phyloP scores from a whole-genome alignment of 2,113 vertebrate species.

The Gavia stellata region DNA sequence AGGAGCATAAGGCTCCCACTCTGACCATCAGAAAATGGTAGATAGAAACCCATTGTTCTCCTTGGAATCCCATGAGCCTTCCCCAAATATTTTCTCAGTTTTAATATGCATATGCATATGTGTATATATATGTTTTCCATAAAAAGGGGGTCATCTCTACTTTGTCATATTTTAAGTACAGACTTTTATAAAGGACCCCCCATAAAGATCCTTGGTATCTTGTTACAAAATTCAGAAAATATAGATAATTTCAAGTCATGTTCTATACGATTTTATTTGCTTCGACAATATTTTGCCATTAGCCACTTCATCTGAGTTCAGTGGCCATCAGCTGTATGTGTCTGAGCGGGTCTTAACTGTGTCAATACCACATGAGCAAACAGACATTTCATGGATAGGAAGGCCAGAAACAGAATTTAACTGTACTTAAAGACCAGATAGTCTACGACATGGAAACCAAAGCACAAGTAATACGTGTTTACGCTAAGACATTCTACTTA shows the following conservation, averaged over 20 bases:
- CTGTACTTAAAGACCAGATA: background rate
- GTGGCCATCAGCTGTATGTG: background rate
- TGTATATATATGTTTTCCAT: background rate
- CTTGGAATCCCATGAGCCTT: background rate
- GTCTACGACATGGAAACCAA: background rate
- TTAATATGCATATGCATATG: background rate
- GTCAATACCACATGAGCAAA: background rate
- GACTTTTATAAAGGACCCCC: background rate
- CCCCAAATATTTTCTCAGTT: background rate
- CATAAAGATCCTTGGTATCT: background rate
- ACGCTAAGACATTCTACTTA: background rate
- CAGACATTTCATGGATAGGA: background rate
- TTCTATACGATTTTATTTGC: background rate
- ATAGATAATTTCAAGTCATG: background rate
- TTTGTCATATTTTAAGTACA: background rate
- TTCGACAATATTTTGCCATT: background rate
- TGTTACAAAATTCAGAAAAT: background rate
- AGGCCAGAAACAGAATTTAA: background rate
- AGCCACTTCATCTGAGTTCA: background rate
- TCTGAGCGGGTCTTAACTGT: background rate
- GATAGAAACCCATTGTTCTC: background rate
- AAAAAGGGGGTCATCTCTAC: background rate
- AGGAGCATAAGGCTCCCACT: background rate
- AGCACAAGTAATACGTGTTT: rapidly evolving
- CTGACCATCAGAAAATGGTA: background rate